phyloP scores from a whole-genome alignment of 2,113 vertebrate genomes.

The Lates calcarifer region DNA sequence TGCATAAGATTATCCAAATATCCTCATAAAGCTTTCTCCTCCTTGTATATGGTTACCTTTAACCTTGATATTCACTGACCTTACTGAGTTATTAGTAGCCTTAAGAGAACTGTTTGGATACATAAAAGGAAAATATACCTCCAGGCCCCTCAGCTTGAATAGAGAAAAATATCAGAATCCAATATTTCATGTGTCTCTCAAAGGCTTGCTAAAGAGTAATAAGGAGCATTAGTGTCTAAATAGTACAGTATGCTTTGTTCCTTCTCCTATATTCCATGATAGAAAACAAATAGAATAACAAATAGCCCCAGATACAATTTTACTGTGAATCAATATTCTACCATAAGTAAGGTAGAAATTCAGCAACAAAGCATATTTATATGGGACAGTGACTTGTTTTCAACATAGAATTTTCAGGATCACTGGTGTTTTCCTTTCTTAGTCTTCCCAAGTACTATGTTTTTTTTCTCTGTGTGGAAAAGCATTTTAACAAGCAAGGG shows the following conservation, averaged over 20 bases:
- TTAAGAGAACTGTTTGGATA: slow-evolving; percentile 9
- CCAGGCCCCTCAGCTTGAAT: neutral
- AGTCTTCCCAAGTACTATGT: slow-evolving; percentile 6
- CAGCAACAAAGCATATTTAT: slow-evolving; percentile 19
- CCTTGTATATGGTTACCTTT: slow-evolving; percentile 4
- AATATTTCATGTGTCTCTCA: slow-evolving; percentile 3
- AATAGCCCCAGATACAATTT: slow-evolving; percentile 35
- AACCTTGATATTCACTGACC: slow-evolving; percentile 34
- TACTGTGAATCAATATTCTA: slow-evolving; percentile 39
- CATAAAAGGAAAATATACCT: neutral
- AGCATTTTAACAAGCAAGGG: slow-evolving; percentile 30
- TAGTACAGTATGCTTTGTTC: neutral
- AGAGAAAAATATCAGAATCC: neutral
- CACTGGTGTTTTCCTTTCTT: slow-evolving; percentile 29
- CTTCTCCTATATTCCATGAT: slow-evolving; percentile 8
- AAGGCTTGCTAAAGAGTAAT: slow-evolving; percentile 19
- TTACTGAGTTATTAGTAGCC: slow-evolving; percentile 14
- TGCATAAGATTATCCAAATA: slow-evolving; percentile 25
- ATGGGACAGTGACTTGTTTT: slow-evolving; percentile 18
- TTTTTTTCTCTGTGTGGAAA: slow-evolving; percentile 33
- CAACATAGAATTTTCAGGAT: slow-evolving; percentile 29
- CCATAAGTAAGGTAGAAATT: slow-evolving; percentile 16
- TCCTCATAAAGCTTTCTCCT: slow-evolving; percentile 1
- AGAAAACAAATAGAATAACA: slow-evolving; percentile 45
- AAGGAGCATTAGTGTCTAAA: slow-evolving; percentile 22